Evolutionary conservation across 2,888 invertebrate genomes (phyloP).

Genomic region (Aproaerema taeniolella): DNA sequence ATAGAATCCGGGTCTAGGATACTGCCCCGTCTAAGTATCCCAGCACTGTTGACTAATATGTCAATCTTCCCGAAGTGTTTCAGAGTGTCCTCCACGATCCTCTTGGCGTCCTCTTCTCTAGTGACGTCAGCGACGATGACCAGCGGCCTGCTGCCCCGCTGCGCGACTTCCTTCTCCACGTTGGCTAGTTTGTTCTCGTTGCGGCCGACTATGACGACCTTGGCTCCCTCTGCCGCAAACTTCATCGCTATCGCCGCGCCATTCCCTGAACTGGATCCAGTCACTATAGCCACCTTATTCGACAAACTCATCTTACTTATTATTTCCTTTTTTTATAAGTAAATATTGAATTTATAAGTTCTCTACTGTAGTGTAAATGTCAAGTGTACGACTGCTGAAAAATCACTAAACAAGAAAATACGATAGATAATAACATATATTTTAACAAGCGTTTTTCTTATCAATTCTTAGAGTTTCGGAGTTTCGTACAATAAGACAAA

Average conservation of each 20-base stretch:
- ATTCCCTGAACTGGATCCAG: conserved; percentile 43
- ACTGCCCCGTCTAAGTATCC: conserved; percentile 18
- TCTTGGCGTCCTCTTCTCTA: conserved; percentile 28
- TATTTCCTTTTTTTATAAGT: too few relatives aligned
- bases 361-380: too few relatives aligned
- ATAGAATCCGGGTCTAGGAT: conserved; percentile 21
- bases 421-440: too few relatives aligned
- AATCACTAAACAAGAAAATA: too few relatives aligned
- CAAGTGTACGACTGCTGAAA: too few relatives aligned
- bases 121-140: conserved; percentile 31
- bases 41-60: conserved; percentile 37
- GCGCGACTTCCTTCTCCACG: conserved; percentile 24
- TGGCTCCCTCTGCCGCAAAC: conserved; percentile 40
- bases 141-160: conserved; percentile 22
- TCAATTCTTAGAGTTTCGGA: too few relatives aligned
- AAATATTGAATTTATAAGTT: too few relatives aligned
- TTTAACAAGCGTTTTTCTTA: too few relatives aligned
- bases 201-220: conserved; percentile 36
- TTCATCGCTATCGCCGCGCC: conserved; percentile 37
- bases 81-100: conserved; percentile 27
- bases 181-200: conserved; percentile 33
- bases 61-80: conserved; percentile 32
- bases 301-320: conserved; percentile 31
- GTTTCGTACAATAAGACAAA: too few relatives aligned
- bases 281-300: conserved; percentile 41